Base-by-base conservation (phyloP, 2,797 vertebrate genomes). In the Hoplostethus mediterraneus region DNA sequence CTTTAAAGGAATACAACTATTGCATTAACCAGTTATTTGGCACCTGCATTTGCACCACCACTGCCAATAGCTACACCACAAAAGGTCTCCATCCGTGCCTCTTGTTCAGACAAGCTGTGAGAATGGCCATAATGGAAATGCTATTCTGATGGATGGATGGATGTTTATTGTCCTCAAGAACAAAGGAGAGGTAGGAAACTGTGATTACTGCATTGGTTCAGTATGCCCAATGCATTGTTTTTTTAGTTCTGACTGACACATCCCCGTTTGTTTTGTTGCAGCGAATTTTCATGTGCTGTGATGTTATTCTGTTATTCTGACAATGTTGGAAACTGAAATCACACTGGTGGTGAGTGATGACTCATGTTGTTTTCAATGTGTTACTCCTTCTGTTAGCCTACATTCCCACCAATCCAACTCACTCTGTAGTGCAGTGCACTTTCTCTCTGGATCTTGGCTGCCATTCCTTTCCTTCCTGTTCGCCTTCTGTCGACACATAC, bases 71-170 rank as follows among this genome's bases (percentile, higher is more conserved):
- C 47, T 17, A 21, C n/a, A 21, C 47, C 16, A 49, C 8, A 49
- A 8, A 49, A 49, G 47, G 44, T 2, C 90, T 4, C 5, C 89
- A 76, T 1, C 77, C 25, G 2, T 83, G 44, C 44, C 13, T 45
- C 14, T 45, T 14, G 44, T 13, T 45, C 13, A 14, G 44, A 13
- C 44, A 14, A 45, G 44, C 44, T 53, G 0, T 94, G 95, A 44
- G 91, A 89, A 73, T 93, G 93, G 8, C 85, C 82, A 30, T 93
- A 92, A 5, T 93, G 92, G 7, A 66, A 53, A 0, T 72, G 74
- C 40, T 71, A 77, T 28, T 54, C 45, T 40, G 17, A 28, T 86
- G 81, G 62, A 80, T 83, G 45, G 66, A 77, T 17, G 44, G 3
- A 45, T 4, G 3, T 16, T 25, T 16, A 28, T 11, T 7, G 5